phyloP scores from a whole-genome alignment of 1,140 invertebrate genomes.

The Zaprionus camerounensis region DNA sequence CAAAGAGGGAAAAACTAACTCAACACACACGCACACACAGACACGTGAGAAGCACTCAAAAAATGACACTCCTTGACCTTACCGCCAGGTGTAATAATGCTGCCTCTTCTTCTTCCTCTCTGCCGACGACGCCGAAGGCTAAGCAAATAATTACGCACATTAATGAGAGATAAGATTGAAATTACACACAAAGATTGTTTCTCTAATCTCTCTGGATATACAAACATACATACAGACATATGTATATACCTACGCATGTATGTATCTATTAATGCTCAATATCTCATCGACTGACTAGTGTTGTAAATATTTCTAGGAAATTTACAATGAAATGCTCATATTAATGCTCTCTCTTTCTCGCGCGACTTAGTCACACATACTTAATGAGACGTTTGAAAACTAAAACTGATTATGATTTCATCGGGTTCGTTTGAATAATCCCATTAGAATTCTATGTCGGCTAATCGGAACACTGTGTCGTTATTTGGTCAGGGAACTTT shows the following conservation, averaged over 20 bases:
- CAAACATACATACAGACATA: background rate
- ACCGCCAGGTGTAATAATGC: slow-evolving; percentile 35
- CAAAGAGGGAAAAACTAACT: slow-evolving; percentile 22
- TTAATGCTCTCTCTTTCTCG: slow-evolving; percentile 1
- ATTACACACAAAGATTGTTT: slow-evolving; percentile 17
- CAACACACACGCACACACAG: slow-evolving; percentile 15
- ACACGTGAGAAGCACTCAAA: slow-evolving; percentile 25
- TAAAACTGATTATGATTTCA: slow-evolving; percentile 23
- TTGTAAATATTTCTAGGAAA: background rate
- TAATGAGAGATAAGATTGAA: slow-evolving; percentile 55
- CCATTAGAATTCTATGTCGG: slow-evolving; percentile 4
- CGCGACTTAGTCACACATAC: background rate
- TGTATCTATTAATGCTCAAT: background rate
- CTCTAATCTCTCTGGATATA: background rate
- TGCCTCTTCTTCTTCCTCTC: slow-evolving; percentile 27
- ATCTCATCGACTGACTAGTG: background rate
- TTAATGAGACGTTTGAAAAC: background rate
- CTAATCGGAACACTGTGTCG: background rate
- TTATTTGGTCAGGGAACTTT: background rate
- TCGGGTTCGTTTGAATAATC: background rate
- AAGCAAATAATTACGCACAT: slow-evolving; percentile 27
- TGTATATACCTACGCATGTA: background rate
- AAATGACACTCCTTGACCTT: slow-evolving; percentile 56
- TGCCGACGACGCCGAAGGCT: slow-evolving; percentile 35
- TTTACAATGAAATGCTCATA: background rate